These are phyloP conservation scores for Ectemnius continuus DNA, from an alignment of 2,888 invertebrate species.

Conservation along the genomic window DNA sequence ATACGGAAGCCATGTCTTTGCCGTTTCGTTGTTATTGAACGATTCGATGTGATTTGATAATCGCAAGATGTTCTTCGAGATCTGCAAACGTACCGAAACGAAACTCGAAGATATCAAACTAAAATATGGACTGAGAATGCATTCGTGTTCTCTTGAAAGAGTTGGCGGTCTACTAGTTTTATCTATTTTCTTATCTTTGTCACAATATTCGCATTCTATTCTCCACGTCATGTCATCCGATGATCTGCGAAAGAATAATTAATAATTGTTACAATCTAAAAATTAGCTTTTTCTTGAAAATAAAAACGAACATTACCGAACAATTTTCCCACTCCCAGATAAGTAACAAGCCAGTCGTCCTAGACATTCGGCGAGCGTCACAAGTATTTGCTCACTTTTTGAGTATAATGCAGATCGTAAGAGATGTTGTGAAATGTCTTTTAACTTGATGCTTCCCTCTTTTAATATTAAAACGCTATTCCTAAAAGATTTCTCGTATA, in stretches of 20 bases:
- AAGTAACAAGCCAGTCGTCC: conserved; percentile 69
- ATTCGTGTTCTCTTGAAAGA: conserved; percentile 56
- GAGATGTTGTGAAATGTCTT: conserved; percentile 65
- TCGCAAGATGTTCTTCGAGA: conserved; percentile 75
- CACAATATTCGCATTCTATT: conserved; percentile 65
- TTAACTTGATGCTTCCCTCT: conserved; percentile 26
- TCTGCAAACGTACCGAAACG: conserved; percentile 67
- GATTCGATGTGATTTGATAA: conserved; percentile 77
- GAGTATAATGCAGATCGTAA: conserved; percentile 66
- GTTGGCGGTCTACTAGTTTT: conserved; percentile 12
- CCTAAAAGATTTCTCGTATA: conserved; percentile 14
- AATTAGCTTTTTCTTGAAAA: conserved; percentile 17
- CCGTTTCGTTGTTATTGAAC: conserved; percentile 74
- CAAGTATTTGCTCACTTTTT: conserved; percentile 57
- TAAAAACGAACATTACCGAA: conserved; percentile 57
- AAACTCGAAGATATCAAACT: conserved; percentile 64
- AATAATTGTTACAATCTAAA: conserved; percentile 13
- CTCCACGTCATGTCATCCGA: conserved; percentile 46
- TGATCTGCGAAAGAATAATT: conserved; percentile 41
- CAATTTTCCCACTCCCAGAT: conserved; percentile 63
- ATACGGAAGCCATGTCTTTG: conserved; percentile 76
- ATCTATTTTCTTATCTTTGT: conserved; percentile 26
- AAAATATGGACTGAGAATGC: conserved; percentile 67
- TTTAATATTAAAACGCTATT: conserved; percentile 45
- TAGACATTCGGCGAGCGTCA: conserved; percentile 64